phyloP scores from a whole-genome alignment of 1,140 invertebrate species.

The Uloborus diversus region DNA sequence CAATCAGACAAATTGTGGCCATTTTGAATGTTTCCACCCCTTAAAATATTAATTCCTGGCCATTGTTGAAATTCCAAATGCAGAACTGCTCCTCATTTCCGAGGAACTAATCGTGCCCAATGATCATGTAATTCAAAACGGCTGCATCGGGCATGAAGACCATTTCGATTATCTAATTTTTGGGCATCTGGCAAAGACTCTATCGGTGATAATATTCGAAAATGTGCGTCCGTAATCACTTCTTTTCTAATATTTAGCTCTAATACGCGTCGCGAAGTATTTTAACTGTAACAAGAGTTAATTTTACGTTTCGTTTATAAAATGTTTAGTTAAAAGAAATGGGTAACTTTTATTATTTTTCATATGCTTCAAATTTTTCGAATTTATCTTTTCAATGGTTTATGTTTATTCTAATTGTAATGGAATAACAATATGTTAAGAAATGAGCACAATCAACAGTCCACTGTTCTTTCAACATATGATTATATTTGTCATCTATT shows the following conservation, averaged over 20 bases:
- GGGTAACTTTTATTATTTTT: no score
- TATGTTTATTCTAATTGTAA: no score
- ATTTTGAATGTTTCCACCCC: constrained; percentile 9
- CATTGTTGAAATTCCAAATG: background rate
- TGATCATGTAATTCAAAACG: constrained; percentile 13
- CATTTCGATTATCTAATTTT: constrained; percentile 55
- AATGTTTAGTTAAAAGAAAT: no score
- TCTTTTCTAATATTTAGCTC: constrained; percentile 35
- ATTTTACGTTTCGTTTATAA: no score
- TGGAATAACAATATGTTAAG: no score
- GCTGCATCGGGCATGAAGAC: background rate
- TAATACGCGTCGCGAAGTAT: no score
- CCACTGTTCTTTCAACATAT: no score
- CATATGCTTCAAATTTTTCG: no score
- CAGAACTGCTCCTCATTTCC: constrained; percentile 25
- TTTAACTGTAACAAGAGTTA: no score
- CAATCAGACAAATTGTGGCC: constrained; percentile 29
- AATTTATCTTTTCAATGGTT: no score
- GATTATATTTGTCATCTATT: no score
- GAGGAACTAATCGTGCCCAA: constrained; percentile 23
- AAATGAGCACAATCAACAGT: no score
- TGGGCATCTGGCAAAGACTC: constrained; percentile 45
- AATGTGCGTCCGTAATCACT: constrained; percentile 43
- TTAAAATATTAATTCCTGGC: constrained; percentile 40
- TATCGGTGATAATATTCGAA: constrained; percentile 32